Evolutionary conservation across 53 echinoderm and acorn worm species (phyloP).

Genomic region (Actinopyga echinites): DNA sequence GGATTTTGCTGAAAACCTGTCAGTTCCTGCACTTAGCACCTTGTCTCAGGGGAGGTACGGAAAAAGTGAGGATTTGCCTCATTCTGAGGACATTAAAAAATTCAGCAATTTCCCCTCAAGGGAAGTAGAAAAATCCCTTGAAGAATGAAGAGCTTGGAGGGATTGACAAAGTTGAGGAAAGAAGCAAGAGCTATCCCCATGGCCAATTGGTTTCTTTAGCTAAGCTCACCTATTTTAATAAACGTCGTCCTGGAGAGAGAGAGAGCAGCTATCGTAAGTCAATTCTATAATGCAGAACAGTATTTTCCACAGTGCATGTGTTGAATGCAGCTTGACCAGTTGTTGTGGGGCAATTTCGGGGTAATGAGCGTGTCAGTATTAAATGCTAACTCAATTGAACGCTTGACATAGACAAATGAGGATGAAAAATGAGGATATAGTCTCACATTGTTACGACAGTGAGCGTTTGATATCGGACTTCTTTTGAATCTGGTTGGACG

Average conservation of each 20-base stretch:
- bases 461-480: too few species aligned
- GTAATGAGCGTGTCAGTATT: too few species aligned
- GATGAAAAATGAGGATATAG: too few species aligned
- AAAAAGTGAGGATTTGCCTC: background rate
- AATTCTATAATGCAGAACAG: background rate
- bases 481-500: too few species aligned
- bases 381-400: too few species aligned
- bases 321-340: too few species aligned
- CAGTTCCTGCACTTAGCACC: conserved; percentile 16
- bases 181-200: background rate
- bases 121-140: background rate
- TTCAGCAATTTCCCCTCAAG: background rate
- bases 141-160: background rate
- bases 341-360: too few species aligned
- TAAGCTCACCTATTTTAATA: background rate
- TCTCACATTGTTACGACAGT: too few species aligned
- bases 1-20: conserved; percentile 6
- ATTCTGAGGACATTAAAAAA: background rate
- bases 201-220: background rate
- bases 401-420: too few species aligned
- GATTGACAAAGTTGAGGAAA: background rate
- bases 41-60: background rate
- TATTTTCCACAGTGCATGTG: too few species aligned
- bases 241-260: background rate
- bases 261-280: background rate